Percentiles rank a stretch among this genome's conserved stretches.
These are phyloP conservation scores for Nettapus auritus DNA, from an alignment of 2,113 vertebrate species.

Conservation along the genomic window DNA sequence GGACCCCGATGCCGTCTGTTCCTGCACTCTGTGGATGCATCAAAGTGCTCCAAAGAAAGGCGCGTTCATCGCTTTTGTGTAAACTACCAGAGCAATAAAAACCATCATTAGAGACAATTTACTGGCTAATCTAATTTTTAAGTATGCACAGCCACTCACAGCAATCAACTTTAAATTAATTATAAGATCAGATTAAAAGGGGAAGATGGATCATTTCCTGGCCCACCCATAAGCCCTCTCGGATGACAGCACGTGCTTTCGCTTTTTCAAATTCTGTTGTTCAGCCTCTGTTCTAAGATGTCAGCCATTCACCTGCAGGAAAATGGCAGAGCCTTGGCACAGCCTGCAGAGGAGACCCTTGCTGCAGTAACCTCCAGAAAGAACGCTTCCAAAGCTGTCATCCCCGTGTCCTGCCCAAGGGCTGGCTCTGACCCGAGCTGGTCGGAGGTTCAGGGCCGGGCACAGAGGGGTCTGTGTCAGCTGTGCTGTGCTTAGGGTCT, in stretches of 20 bases:
- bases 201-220: not conserved
- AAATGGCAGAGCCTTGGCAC: constrained; percentile 60
- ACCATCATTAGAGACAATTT: not conserved
- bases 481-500: constrained; percentile 66
- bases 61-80: not conserved
- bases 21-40: not conserved
- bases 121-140: constrained; percentile 21
- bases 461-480: constrained; percentile 47
- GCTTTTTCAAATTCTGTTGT: not conserved
- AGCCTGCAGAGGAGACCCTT: not conserved
- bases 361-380: constrained; percentile 58
- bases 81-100: constrained; percentile 4
- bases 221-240: not conserved
- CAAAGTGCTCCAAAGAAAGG: fast-evolving
- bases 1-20: fast-evolving
- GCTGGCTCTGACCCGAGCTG: constrained; percentile 75
- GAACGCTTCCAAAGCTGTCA: constrained; percentile 60
- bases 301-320: constrained; percentile 49
- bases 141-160: not conserved
- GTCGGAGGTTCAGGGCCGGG: constrained; percentile 70
- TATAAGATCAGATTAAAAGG: not conserved
- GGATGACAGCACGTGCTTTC: not conserved
- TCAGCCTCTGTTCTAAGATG: not conserved
- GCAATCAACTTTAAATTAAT: constrained; percentile 35
- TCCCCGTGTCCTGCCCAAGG: constrained; percentile 62